Evolutionary conservation across 2,113 vertebrate genomes (phyloP).

Genomic region (Rhegmatorhina hoffmannsi): DNA sequence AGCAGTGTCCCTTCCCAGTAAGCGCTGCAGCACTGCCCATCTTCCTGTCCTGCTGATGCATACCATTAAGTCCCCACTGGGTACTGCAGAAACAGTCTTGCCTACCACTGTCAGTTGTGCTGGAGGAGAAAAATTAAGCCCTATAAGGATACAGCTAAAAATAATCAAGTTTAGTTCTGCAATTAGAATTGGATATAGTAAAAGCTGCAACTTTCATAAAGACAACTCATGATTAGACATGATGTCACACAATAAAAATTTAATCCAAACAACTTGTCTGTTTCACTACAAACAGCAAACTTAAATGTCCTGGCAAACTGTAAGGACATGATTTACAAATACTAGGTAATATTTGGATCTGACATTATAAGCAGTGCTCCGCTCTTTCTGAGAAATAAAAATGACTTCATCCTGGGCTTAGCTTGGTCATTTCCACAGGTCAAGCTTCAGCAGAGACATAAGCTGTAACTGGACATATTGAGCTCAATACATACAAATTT

Average conservation of each 20-base stretch:
- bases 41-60: background rate
- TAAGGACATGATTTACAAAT: slow-evolving; percentile 79
- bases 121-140: slow-evolving; percentile 12
- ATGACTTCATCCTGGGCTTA: slow-evolving; percentile 72
- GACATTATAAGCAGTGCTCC: slow-evolving; percentile 59
- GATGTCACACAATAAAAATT: slow-evolving; percentile 77
- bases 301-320: slow-evolving; percentile 74
- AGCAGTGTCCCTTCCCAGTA: background rate
- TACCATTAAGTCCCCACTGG: background rate
- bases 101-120: background rate
- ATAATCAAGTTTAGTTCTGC: background rate
- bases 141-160: slow-evolving; percentile 5
- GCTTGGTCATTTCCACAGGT: slow-evolving; percentile 50
- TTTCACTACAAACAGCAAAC: slow-evolving; percentile 75
- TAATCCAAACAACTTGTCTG: slow-evolving; percentile 77
- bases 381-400: slow-evolving; percentile 69
- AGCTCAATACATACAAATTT: background rate
- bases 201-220: slow-evolving; percentile 40
- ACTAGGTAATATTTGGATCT: slow-evolving; percentile 81
- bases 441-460: slow-evolving; percentile 32
- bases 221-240: slow-evolving; percentile 77
- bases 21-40: background rate
- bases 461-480: slow-evolving; percentile 1
- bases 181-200: slow-evolving; percentile 31
- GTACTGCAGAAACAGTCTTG: background rate